Conservation (phyloP, 2,113 vertebrate species). For the Labeo catla region DNA sequence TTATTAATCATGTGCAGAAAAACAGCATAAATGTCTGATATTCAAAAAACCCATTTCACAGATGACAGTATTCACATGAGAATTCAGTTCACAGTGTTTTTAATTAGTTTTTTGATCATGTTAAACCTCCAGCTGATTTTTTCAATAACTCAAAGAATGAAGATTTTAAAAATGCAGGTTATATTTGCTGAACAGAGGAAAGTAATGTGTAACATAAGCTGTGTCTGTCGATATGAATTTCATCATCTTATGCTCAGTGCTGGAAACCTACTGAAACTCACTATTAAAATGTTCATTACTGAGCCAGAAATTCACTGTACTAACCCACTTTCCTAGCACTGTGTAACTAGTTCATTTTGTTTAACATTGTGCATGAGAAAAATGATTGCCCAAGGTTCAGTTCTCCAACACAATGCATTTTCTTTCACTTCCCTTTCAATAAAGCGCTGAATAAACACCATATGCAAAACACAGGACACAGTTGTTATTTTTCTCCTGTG, state of each 20-base stretch:
- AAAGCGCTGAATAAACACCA: not conserved
- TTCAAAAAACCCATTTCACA: not conserved
- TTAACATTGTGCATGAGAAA: not conserved
- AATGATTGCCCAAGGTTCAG: not conserved
- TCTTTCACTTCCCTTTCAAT: not conserved
- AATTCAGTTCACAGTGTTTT: not conserved
- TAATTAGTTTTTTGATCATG: not conserved
- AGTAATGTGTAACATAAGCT: not conserved
- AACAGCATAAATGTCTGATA: not conserved
- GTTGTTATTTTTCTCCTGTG: not conserved
- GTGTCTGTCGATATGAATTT: not conserved
- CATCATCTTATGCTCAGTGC: not conserved
- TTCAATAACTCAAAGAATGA: not conserved
- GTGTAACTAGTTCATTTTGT: not conserved
- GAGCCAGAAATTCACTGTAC: not conserved
- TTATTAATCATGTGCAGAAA: too few species aligned
- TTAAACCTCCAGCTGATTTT: not conserved
- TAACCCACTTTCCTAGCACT: not conserved
- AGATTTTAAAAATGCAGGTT: not conserved
- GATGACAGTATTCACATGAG: not conserved
- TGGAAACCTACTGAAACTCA: not conserved
- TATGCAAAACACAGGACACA: not conserved
- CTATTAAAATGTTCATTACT: not conserved
- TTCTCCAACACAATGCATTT: too few species aligned
- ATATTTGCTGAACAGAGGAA: not conserved